Base-by-base conservation (phyloP, 2,888 invertebrate genomes). In the Tromatobia lineatoria region DNA sequence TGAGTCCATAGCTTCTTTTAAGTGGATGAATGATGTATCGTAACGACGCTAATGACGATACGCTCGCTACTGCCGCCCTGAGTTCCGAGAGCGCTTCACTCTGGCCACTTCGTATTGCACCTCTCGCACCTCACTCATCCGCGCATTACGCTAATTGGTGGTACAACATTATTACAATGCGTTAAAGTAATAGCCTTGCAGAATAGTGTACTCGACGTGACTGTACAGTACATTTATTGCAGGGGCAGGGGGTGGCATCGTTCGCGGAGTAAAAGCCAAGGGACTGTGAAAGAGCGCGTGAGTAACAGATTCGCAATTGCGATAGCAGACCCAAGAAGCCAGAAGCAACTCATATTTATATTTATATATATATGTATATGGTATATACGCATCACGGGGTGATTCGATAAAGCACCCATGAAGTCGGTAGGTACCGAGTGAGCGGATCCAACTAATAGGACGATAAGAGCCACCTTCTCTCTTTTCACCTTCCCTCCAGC, bases 141-240 rank as follows among this genome's bases (percentile, higher is more conserved):
- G 79, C 73, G 78, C 87, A 88, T 88, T 88, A 88, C 85, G 85
- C 89, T 91, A 91, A 91, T 91, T 91, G 91, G 89, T 87, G 90
- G 86, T 90, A 90, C 91, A 91, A 89, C 91, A 91, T 91, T 91
- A 92, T 92, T 92, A 91, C 91, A 89, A 88, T 86, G 89, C 91
- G 89, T 90, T 89, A 91, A 86, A 90, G 89, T 91, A 92, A 92
- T 91, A 90, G 85, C 80, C 78, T 77, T 66, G 76, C 66, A 70
- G 75, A 80, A 75, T 69, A 79, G 52, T 34, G 69, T 75, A 69
- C 57, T 61, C 64, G 45, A 59, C 64, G 20, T 15, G 52, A 38
- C 76, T 15, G 70, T 18, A 15, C 57, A 10, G 47, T 70, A 42
- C 47, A 57, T 18, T 18, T 79, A 59, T 47, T 38, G 57, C 8